Evolutionary conservation across 2,888 invertebrate species (phyloP).

Genomic region (Nephrotoma flavescens): DNA sequence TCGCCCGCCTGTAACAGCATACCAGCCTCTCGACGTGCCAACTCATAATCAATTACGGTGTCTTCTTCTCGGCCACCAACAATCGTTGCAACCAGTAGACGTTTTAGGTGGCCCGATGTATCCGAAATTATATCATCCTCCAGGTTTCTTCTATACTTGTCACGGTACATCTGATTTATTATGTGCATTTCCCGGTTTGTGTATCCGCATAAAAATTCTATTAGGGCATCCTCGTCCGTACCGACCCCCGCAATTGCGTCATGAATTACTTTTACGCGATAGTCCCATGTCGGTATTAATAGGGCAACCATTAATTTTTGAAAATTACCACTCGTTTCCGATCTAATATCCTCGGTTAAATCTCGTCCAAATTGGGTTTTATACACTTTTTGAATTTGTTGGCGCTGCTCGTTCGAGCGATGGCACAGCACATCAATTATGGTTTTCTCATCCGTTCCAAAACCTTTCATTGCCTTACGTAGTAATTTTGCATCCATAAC

Average conservation of each 20-base stretch:
- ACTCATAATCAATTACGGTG: constrained; percentile 50
- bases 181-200: constrained; percentile 71
- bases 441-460: constrained; percentile 77
- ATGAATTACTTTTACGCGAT: constrained; percentile 68
- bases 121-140: constrained; percentile 76
- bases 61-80: constrained; percentile 59
- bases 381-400: constrained; percentile 22
- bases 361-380: constrained; percentile 40
- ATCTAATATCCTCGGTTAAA: constrained; percentile 67
- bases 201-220: constrained; percentile 79
- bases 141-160: constrained; percentile 37
- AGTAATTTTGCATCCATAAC: constrained; percentile 65
- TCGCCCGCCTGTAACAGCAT: constrained; percentile 62
- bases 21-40: constrained; percentile 69
- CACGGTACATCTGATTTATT: constrained; percentile 61
- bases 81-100: constrained; percentile 63
- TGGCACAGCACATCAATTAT: constrained; percentile 72
- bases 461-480: constrained; percentile 83
- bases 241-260: constrained; percentile 73
- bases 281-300: constrained; percentile 72
- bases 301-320: constrained; percentile 69
- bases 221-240: constrained; percentile 74
- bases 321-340: constrained; percentile 79
- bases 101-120: constrained; percentile 82
- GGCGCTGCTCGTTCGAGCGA: constrained; percentile 72